Conservation (phyloP, 2,888 invertebrate species). For the Acrobasis repandana region DNA sequence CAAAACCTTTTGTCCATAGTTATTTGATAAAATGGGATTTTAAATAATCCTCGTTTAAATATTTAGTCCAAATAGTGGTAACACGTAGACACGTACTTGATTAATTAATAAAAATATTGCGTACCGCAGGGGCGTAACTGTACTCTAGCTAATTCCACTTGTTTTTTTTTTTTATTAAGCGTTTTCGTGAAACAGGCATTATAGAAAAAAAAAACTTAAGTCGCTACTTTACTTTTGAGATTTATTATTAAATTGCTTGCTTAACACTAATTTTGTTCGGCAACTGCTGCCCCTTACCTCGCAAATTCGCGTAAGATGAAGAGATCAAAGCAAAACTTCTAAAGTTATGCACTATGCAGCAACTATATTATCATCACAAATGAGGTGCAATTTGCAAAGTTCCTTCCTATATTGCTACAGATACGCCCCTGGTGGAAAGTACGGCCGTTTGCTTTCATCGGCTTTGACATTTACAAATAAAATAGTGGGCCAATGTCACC, state of each 20-base stretch:
- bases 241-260: no score
- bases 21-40: background rate
- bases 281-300: no score
- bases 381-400: background rate
- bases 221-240: no score
- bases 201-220: no score
- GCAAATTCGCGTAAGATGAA: no score
- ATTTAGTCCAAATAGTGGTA: background rate
- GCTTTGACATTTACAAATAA: background rate
- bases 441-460: background rate
- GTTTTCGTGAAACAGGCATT: no score
- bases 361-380: no score
- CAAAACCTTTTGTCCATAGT: background rate
- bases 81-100: background rate
- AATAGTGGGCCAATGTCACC: slow-evolving; percentile 12
- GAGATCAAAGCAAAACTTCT: no score
- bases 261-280: no score
- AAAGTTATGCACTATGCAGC: no score
- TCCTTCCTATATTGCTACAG: background rate
- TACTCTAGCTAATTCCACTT: no score
- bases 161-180: no score
- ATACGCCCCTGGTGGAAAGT: background rate
- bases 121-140: background rate
- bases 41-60: background rate
- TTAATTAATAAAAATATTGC: background rate